phyloP scores from a whole-genome alignment of 2,888 invertebrate genomes.

The Clepsis dumicolana region DNA sequence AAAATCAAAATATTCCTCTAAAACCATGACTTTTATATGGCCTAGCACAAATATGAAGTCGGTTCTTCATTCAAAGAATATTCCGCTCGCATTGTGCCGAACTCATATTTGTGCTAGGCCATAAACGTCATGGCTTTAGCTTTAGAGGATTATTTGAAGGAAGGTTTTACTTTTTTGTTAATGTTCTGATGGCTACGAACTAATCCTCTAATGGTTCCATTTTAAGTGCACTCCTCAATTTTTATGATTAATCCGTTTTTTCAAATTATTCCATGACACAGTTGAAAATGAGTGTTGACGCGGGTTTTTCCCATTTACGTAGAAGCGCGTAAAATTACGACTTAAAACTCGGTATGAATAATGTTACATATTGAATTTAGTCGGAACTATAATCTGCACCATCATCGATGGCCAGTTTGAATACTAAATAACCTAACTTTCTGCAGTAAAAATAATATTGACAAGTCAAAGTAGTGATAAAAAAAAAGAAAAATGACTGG shows the following conservation, averaged over 20 bases:
- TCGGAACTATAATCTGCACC: conserved; percentile 19
- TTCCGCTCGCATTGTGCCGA: no score
- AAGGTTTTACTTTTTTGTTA: no score
- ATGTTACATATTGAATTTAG: conserved; percentile 30
- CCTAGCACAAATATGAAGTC: no score
- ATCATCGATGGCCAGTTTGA: conserved; percentile 20
- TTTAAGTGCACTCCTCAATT: neutral
- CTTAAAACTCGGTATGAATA: conserved; percentile 37
- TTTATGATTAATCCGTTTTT: conserved; percentile 20
- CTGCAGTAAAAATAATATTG: neutral
- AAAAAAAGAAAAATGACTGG: no score
- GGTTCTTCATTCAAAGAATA: no score
- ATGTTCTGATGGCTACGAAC: neutral
- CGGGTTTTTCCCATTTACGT: conserved; percentile 35
- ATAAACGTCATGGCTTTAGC: no score
- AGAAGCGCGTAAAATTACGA: conserved; percentile 26
- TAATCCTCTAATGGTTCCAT: neutral
- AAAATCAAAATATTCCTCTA: no score
- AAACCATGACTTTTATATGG: no score
- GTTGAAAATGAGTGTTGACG: conserved; percentile 15
- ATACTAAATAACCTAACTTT: conserved; percentile 21
- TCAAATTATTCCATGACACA: conserved; percentile 29
- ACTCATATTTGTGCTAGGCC: no score
- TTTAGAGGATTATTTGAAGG: no score
- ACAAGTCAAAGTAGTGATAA: no score